Evolutionary conservation across 2,797 vertebrate species (phyloP).

Genomic region (Pipistrellus pipistrellus): DNA sequence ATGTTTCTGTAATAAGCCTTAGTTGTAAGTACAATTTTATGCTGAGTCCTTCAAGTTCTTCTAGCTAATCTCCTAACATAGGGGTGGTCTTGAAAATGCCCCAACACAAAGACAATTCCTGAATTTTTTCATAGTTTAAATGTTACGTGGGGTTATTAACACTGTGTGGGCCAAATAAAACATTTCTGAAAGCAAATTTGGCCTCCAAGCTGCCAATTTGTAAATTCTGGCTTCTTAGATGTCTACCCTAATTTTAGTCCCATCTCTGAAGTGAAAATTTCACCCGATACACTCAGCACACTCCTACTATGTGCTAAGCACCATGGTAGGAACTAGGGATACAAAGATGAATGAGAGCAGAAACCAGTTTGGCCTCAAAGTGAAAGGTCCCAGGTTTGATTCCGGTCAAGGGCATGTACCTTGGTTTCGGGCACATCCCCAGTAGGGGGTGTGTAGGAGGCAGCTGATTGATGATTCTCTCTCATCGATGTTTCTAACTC

Average conservation of each 20-base stretch:
- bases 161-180: constrained; percentile 6
- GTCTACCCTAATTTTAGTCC: not conserved
- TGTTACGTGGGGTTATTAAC: not conserved
- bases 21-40: not conserved
- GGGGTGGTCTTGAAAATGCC: not conserved
- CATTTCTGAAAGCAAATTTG: constrained; percentile 19
- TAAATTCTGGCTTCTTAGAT: constrained; percentile 15
- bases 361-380: no score
- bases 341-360: not conserved
- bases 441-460: no score
- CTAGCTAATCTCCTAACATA: constrained; percentile 12
- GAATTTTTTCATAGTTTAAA: not conserved
- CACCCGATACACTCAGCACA: not conserved
- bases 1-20: not conserved
- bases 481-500: no score
- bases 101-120: not conserved
- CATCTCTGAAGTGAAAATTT: constrained; percentile 9
- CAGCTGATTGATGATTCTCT: no score
- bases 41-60: not conserved
- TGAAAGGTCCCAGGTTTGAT: no score
- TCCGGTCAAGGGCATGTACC: no score
- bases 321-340: not conserved
- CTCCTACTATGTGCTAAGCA: not conserved
- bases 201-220: not conserved
- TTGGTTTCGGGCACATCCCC: no score